Evolutionary conservation across 1,140 invertebrate species (phyloP).

Genomic region (Pogonus chalceus): DNA sequence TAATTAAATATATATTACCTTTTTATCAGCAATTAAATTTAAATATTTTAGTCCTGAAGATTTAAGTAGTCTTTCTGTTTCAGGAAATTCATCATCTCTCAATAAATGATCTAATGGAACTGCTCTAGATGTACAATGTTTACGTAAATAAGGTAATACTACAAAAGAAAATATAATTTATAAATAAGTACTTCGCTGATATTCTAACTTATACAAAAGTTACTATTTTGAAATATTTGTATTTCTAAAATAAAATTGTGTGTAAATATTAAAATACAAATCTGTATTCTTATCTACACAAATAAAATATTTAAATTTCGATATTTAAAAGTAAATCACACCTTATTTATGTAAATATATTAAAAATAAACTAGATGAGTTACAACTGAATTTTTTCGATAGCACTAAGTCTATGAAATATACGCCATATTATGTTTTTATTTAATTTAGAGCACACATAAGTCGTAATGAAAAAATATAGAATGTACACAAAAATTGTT

Average conservation of each 20-base stretch:
- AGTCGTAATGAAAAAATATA: too few relatives aligned
- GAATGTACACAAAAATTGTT: conserved; percentile 1
- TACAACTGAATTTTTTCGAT: too few relatives aligned
- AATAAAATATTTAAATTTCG: too few relatives aligned
- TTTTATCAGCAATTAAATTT: conserved; percentile 52
- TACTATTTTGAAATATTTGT: neutral
- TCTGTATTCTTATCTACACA: too few relatives aligned
- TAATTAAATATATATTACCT: conserved; percentile 34
- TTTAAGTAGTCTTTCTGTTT: conserved; percentile 41
- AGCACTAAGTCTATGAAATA: too few relatives aligned
- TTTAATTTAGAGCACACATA: too few relatives aligned
- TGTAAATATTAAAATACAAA: too few relatives aligned
- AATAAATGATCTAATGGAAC: conserved; percentile 61
- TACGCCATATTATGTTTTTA: too few relatives aligned
- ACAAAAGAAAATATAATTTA: conserved; percentile 19
- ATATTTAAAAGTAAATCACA: too few relatives aligned
- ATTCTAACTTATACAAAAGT: neutral
- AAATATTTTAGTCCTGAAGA: conserved; percentile 40
- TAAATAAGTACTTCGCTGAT: neutral
- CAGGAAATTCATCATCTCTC: conserved; percentile 47
- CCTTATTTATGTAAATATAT: neutral
- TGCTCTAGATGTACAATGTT: conserved; percentile 45
- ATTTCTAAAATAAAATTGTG: conserved; percentile 3
- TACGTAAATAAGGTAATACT: conserved; percentile 47
- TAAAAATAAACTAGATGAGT: neutral